phyloP scores from a whole-genome alignment of 2,113 vertebrate species.

The Leucopternis melanops region DNA sequence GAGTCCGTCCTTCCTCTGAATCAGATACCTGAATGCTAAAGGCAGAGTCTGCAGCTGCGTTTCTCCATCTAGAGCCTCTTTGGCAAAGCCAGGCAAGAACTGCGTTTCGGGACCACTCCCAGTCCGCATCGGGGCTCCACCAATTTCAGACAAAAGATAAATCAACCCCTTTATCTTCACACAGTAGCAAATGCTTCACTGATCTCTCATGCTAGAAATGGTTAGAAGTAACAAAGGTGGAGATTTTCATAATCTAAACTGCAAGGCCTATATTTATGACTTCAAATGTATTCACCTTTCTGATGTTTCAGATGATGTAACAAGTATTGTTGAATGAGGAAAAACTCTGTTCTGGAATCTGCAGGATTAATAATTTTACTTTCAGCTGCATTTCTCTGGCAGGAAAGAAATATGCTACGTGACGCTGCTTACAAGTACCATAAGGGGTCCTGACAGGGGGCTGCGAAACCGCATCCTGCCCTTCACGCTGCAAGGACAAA shows the following conservation, averaged over 20 bases:
- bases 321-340: neutral
- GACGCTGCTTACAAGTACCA: neutral
- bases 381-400: neutral
- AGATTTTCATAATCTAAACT: neutral
- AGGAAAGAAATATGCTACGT: neutral
- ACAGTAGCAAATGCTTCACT: neutral
- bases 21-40: neutral
- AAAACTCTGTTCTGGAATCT: neutral
- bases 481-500: neutral
- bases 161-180: neutral
- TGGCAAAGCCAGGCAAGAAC: neutral
- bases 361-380: neutral
- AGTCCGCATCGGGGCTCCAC: neutral
- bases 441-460: neutral
- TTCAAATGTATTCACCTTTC: neutral
- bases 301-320: neutral
- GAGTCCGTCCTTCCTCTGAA: neutral
- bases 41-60: neutral
- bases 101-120: neutral
- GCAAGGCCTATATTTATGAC: neutral
- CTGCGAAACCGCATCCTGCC: neutral
- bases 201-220: neutral
- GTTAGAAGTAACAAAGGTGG: neutral
- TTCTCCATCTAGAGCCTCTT: neutral
- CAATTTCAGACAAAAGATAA: neutral